Evolutionary conservation across 2,113 vertebrate genomes (phyloP).

Genomic region (Balaeniceps rex): DNA sequence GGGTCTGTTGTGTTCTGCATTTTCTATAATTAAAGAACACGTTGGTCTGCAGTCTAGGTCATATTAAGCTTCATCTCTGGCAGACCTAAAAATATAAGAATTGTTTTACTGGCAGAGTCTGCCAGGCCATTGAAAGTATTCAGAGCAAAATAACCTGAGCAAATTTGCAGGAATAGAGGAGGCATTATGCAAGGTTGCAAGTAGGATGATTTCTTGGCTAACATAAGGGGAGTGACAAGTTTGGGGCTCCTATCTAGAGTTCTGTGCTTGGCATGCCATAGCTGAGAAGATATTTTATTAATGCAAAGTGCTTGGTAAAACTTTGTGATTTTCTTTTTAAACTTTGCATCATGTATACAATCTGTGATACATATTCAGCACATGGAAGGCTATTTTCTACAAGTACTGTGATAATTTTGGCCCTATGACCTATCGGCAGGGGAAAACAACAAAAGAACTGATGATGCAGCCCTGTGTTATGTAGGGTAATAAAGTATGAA

Average conservation of each 20-base stretch:
- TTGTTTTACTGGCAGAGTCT: background rate
- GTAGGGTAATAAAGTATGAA: background rate
- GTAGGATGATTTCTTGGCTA: background rate
- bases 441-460: background rate
- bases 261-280: background rate
- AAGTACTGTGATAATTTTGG: background rate
- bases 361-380: background rate
- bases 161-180: background rate
- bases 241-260: background rate
- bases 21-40: background rate
- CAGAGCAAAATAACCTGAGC: background rate
- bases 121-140: background rate
- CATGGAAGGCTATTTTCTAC: rapidly evolving
- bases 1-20: background rate
- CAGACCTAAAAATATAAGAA: background rate
- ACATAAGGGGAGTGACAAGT: background rate
- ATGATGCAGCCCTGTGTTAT: background rate
- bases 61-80: background rate
- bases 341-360: rapidly evolving
- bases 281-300: background rate
- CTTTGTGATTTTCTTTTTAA: background rate
- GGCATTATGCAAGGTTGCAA: background rate
- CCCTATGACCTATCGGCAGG: background rate
- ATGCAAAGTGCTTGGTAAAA: background rate
- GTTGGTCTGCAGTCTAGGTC: background rate